Conservation (phyloP, 1,140 invertebrate species). For the Papilio helenus region DNA sequence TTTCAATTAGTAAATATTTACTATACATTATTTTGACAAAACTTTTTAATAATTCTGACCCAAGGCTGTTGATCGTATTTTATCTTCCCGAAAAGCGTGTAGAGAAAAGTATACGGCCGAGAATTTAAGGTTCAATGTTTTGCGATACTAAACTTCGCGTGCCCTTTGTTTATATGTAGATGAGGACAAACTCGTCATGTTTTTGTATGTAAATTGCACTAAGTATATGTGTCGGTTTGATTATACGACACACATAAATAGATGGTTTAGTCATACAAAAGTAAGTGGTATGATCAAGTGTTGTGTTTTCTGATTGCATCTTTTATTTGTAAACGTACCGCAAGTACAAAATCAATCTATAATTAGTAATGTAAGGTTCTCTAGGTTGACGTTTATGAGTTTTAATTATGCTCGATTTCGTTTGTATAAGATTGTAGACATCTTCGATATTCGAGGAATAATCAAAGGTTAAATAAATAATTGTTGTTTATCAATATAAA, state of each 20-base stretch:
- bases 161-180: slow-evolving; percentile 57
- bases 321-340: background rate
- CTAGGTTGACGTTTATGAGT: too few species aligned
- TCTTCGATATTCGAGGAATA: background rate
- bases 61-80: background rate
- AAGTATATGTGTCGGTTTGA: slow-evolving; percentile 41
- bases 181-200: slow-evolving; percentile 51
- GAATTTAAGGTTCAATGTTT: slow-evolving; percentile 46
- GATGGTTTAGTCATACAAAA: slow-evolving; percentile 25
- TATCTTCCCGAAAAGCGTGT: background rate
- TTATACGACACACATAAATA: slow-evolving; percentile 28
- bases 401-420: background rate
- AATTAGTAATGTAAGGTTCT: too few species aligned
- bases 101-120: background rate
- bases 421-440: background rate
- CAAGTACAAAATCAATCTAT: too few species aligned
- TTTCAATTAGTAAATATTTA: background rate
- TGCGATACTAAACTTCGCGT: slow-evolving; percentile 47
- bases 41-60: background rate
- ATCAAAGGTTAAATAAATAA: background rate
- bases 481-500: background rate
- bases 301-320: background rate
- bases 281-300: slow-evolving; percentile 7
- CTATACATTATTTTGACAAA: background rate
- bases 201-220: slow-evolving; percentile 56